Evolutionary conservation across 2,888 invertebrate species (phyloP).

Genomic region (Orthonychiurus folsomi): DNA sequence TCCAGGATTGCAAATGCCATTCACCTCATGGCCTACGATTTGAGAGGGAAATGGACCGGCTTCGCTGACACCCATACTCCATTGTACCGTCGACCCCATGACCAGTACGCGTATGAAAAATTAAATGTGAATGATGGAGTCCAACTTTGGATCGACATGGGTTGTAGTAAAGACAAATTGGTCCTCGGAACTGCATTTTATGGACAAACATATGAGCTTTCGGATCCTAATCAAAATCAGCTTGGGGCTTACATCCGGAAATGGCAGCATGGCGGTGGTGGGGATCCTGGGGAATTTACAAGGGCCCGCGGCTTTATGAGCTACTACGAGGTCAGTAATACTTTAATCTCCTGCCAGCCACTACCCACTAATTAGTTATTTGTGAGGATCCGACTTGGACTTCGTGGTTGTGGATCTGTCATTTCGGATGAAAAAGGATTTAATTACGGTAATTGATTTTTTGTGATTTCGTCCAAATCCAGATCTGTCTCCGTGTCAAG

Average conservation of each 20-base stretch:
- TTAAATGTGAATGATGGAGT: constrained; percentile 84
- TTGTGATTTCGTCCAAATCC: constrained; percentile 10
- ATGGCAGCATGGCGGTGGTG: constrained; percentile 67
- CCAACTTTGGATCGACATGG: constrained; percentile 77
- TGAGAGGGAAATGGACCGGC: constrained; percentile 44
- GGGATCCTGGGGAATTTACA: constrained; percentile 73
- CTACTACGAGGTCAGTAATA: constrained; percentile 72
- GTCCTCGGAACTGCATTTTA: constrained; percentile 85
- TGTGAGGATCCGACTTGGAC: neutral
- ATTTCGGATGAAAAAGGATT: too few relatives aligned
- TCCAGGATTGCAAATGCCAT: constrained; percentile 28
- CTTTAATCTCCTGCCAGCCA: too few relatives aligned
- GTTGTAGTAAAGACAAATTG: constrained; percentile 75
- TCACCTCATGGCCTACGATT: constrained; percentile 39
- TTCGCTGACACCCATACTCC: constrained; percentile 85
- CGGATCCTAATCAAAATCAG: constrained; percentile 66
- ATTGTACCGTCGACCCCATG: constrained; percentile 72
- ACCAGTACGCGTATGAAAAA: constrained; percentile 81
- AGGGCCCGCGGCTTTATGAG: constrained; percentile 78
- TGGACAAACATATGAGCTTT: constrained; percentile 73
- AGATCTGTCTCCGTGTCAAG: constrained; percentile 71
- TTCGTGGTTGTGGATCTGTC: too few relatives aligned
- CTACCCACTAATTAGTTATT: too few relatives aligned
- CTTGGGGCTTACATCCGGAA: constrained; percentile 81
- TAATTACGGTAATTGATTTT: constrained; percentile 15